Percentiles rank a stretch among this genome's conserved stretches.
Evolutionary conservation across 1,140 invertebrate genomes (phyloP).

Genomic region (Sweltsa coloradensis): DNA sequence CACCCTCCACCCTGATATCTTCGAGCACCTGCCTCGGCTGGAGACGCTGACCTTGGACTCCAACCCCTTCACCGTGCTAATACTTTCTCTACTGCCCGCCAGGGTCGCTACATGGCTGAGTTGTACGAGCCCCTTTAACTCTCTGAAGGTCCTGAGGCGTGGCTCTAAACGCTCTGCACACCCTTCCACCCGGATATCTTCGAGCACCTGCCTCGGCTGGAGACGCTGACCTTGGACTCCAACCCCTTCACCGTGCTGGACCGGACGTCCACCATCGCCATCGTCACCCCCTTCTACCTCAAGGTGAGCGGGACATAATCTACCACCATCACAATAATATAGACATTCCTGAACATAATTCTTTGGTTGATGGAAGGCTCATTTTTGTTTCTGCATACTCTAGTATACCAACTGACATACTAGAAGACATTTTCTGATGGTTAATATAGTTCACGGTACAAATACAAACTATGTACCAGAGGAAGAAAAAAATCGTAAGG

Average conservation of each 20-base stretch:
- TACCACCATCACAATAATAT: too few relatives aligned
- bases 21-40: conserved; percentile 52
- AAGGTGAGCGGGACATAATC: too few relatives aligned
- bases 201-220: conserved; percentile 49
- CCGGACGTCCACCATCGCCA: conserved; percentile 40
- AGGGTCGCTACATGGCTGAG: too few relatives aligned
- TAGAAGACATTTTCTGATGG: too few relatives aligned
- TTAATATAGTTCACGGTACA: too few relatives aligned
- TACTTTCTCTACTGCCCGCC: too few relatives aligned
- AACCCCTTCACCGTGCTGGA: conserved; percentile 54
- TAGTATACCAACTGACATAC: too few relatives aligned
- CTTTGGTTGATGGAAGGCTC: too few relatives aligned
- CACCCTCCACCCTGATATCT: conserved; percentile 50
- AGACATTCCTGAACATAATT: too few relatives aligned
- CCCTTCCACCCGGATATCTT: conserved; percentile 54
- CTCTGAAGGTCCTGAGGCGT: conserved; percentile 46
- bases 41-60: conserved; percentile 48
- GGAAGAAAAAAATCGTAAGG: too few relatives aligned
- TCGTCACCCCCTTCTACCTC: conserved; percentile 45
- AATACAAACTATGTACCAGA: too few relatives aligned
- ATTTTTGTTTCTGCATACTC: too few relatives aligned
- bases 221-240: conserved; percentile 46
- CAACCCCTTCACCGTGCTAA: conserved; percentile 48
- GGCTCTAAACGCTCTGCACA: conserved; percentile 51
- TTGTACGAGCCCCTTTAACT: conserved; percentile 45